phyloP scores from a whole-genome alignment of 2,888 invertebrate species.

The Flabesymbios commensalis region DNA sequence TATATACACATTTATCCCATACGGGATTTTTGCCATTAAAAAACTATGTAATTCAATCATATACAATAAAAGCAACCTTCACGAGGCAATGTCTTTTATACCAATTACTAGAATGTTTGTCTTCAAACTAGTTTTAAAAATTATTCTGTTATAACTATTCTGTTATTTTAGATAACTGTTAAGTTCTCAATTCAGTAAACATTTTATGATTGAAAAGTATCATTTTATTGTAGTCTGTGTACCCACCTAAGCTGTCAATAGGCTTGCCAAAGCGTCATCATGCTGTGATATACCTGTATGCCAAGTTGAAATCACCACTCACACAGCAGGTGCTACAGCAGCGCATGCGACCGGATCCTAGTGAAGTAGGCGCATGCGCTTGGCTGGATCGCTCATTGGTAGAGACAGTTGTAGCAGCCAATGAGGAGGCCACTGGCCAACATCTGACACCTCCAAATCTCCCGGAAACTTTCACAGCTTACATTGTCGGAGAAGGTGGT shows the following conservation, averaged over 20 bases:
- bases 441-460: too few relatives aligned
- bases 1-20: too few relatives aligned
- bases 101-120: too few relatives aligned
- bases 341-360: slow-evolving; percentile 50
- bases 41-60: too few relatives aligned
- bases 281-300: slow-evolving; percentile 61
- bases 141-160: too few relatives aligned
- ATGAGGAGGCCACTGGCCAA: too few relatives aligned
- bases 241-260: slow-evolving; percentile 56
- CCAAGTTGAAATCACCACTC: slow-evolving; percentile 40
- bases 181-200: background rate
- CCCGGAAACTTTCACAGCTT: too few relatives aligned
- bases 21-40: too few relatives aligned
- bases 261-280: slow-evolving; percentile 62
- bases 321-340: slow-evolving; percentile 39
- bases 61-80: too few relatives aligned
- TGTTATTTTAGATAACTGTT: background rate
- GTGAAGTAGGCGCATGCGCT: slow-evolving; percentile 57
- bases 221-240: slow-evolving; percentile 58
- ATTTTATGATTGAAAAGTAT: background rate
- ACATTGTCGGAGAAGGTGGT: background rate
- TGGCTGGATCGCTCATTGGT: slow-evolving; percentile 51
- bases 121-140: too few relatives aligned
- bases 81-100: too few relatives aligned
- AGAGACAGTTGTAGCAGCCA: slow-evolving; percentile 40